phyloP scores from a whole-genome alignment of 1,140 invertebrate genomes.

The Aphelenchoides avenae region DNA sequence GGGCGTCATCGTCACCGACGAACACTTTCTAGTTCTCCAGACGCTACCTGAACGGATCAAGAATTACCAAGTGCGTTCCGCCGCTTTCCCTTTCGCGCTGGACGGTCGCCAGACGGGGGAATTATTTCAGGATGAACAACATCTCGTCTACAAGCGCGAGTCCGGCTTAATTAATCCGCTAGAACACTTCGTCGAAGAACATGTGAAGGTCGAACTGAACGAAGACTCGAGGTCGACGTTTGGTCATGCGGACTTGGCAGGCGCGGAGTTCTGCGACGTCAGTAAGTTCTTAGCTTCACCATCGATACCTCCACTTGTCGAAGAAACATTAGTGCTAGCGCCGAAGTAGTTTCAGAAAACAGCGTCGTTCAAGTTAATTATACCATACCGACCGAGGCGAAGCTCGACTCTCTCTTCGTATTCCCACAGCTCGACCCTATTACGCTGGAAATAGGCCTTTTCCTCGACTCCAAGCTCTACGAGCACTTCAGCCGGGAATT shows the following conservation, averaged over 20 bases:
- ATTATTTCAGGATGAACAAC: conserved; percentile 34
- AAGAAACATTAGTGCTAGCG: too few relatives aligned
- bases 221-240: conserved; percentile 9
- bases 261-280: conserved; percentile 52
- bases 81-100: background rate
- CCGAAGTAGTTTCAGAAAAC: conserved; percentile 22
- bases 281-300: conserved; percentile 41
- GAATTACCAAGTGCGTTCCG: conserved; percentile 32
- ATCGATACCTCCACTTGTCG: too few relatives aligned
- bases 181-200: conserved; percentile 31
- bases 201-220: conserved; percentile 22
- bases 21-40: conserved; percentile 57
- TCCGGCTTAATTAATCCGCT: conserved; percentile 40
- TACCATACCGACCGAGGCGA: conserved; percentile 48
- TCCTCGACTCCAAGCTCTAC: conserved; percentile 53
- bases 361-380: conserved; percentile 50
- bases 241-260: conserved; percentile 10
- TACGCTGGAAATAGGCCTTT: conserved; percentile 57
- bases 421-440: conserved; percentile 59
- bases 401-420: conserved; percentile 58
- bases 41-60: conserved; percentile 47
- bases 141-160: conserved; percentile 50
- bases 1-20: conserved; percentile 52
- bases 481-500: conserved; percentile 56
- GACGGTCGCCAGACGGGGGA: background rate